Base-by-base conservation (phyloP, 2,113 vertebrate species). In the Cervus canadensis region DNA sequence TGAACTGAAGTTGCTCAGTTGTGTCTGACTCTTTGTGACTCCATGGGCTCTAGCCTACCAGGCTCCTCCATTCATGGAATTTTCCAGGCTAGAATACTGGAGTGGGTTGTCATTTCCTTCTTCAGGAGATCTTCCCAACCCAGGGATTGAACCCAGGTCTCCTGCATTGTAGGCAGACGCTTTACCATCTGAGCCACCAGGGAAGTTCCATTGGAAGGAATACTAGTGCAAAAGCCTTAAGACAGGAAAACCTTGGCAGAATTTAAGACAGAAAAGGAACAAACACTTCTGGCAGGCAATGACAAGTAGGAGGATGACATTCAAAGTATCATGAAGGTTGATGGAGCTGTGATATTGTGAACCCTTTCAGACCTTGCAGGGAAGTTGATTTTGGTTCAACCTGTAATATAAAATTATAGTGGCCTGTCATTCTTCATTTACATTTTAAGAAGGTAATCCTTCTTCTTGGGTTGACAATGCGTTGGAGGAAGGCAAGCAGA, bases 261-360 rank as follows among this genome's bases (percentile, higher is more conserved):
- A 43, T 2, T 78, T 59, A n/a, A 23, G 64, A 56, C 17, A 60
- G 54, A 56, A 62, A 91, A 11, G 54, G 59, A n/a, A 57, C 4
- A 15, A 8, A 1, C 2, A 1, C 2, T 8, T 6, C 17, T 23
- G 60, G 30, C 26, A 59, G 67, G 71, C 30, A 26, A 23, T 15
- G 33, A 48, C 25, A 36, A 21, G 48, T 6, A 28, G 28, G 11
- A 79, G 11, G 19, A 2, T 26, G 23, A 6, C 54, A 25, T 71
- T 74, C 26, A 50, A 40, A 26, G 5, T 2, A 12, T 50, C 3
- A 54, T 26, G 50, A 88, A 52, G 36, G 21, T 11, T 56, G 25
- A 28, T n/a, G 52, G 40, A 84, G 23, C 16, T 7, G 12, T 36
- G 45, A 6, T 33, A 3, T 0, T 1, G 1, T 25, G 50, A 36